Evolutionary conservation across 2,113 vertebrate species (phyloP).

Genomic region (Upupa epops): DNA sequence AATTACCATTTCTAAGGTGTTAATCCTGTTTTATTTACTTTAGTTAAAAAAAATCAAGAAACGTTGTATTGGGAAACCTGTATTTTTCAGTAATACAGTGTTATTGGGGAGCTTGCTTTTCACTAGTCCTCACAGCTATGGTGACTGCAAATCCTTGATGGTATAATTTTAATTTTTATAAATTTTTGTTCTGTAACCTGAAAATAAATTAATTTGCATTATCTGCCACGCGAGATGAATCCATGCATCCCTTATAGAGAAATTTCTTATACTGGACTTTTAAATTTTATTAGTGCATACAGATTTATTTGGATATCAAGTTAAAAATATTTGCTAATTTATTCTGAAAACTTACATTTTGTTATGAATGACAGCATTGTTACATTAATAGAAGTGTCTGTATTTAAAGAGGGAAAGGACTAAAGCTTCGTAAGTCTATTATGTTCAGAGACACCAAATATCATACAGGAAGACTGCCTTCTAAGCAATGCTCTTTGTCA

Average conservation of each 20-base stretch:
- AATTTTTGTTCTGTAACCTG: background rate
- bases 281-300: background rate
- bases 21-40: background rate
- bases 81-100: background rate
- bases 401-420: background rate
- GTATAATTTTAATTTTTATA: background rate
- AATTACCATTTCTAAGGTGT: background rate
- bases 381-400: background rate
- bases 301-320: background rate
- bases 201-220: background rate
- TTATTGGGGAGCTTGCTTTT: background rate
- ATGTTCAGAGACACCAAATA: background rate
- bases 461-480: background rate
- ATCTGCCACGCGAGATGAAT: background rate
- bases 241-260: background rate
- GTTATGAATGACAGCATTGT: background rate
- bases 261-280: background rate
- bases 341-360: background rate
- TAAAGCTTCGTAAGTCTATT: background rate
- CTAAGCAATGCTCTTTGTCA: background rate
- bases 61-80: background rate
- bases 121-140: background rate
- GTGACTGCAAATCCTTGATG: background rate
- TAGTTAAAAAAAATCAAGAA: background rate
- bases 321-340: background rate